A percentile compares a stretch with the other conserved stretches of the same genome.
These are phyloP conservation scores for Hirtodrosophila histrioides DNA, from an alignment of 2,888 invertebrate species.

Conservation along the genomic window DNA sequence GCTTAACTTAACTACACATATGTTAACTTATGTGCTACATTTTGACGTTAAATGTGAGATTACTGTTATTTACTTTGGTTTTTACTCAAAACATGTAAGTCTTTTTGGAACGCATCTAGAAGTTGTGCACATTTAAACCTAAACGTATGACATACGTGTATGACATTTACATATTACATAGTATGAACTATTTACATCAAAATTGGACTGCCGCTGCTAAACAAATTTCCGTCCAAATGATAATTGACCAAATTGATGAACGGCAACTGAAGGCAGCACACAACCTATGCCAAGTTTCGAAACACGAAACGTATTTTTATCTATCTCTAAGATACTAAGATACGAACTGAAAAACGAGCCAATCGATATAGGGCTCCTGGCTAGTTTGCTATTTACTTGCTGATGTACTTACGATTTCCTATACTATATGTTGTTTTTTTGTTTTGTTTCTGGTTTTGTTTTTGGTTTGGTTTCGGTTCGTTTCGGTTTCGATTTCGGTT, in stretches of 20 bases:
- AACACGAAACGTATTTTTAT: constrained; percentile 32
- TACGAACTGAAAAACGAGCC: constrained; percentile 29
- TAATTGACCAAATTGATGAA: constrained; percentile 76
- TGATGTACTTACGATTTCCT: constrained; percentile 15
- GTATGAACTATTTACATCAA: constrained; percentile 68
- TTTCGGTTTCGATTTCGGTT: constrained; percentile 6
- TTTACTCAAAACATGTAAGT: constrained; percentile 70
- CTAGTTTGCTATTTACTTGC: constrained; percentile 9
- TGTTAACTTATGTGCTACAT: constrained; percentile 66
- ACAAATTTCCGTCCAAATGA: constrained; percentile 55
- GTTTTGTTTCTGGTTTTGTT: constrained; percentile 9
- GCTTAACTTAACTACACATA: constrained; percentile 62
- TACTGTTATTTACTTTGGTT: constrained; percentile 26
- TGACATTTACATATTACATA: constrained; percentile 41
- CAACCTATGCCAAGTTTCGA: constrained; percentile 65
- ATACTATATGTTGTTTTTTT: not conserved
- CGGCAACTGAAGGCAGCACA: constrained; percentile 68
- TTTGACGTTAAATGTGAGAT: constrained; percentile 45
- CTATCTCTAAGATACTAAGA: constrained; percentile 29
- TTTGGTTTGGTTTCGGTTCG: constrained; percentile 2
- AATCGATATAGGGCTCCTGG: constrained; percentile 14
- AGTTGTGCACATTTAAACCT: constrained; percentile 66
- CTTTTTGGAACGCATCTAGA: constrained; percentile 74
- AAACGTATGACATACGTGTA: constrained; percentile 49
- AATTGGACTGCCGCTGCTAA: constrained; percentile 59